phyloP scores from a whole-genome alignment of 2,888 invertebrate species.

The Reticulitermes lucifugus region DNA sequence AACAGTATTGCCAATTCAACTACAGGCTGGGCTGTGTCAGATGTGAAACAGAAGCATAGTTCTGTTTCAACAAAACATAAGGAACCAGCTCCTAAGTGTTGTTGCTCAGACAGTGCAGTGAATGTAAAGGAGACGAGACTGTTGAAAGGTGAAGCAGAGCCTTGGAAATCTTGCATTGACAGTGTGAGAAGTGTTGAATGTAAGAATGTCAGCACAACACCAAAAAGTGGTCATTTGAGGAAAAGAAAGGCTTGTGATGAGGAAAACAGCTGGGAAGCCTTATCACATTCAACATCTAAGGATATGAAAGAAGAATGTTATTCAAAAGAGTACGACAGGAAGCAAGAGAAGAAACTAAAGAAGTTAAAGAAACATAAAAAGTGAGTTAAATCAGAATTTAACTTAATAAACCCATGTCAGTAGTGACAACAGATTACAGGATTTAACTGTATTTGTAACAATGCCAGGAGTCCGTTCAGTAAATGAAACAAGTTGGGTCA shows the following conservation, averaged over 20 bases:
- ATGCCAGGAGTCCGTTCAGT: neutral
- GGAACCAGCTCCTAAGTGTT: neutral
- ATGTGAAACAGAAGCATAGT: conserved; percentile 22
- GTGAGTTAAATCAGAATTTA: conserved; percentile 10
- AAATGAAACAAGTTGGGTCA: too few species aligned
- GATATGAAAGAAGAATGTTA: neutral
- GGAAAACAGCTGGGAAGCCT: too few species aligned
- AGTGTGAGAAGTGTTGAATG: too few species aligned
- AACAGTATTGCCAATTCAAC: conserved; percentile 49
- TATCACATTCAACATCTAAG: neutral
- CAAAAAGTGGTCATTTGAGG: neutral
- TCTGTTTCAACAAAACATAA: neutral
- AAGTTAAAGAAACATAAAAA: conserved; percentile 42
- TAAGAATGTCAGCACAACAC: neutral
- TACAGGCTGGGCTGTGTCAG: conserved; percentile 46
- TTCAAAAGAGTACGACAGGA: neutral
- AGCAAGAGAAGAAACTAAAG: conserved; percentile 34
- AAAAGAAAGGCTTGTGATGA: conserved; percentile 1
- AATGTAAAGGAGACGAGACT: neutral
- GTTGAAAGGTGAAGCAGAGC: neutral
- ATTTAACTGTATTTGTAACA: neutral
- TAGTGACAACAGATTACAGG: neutral
- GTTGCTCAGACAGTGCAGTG: neutral
- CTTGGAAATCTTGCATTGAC: neutral
- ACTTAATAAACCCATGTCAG: neutral